These are phyloP conservation scores for Orycteropus afer DNA, from an alignment of 2,113 vertebrate species.

Conservation along the genomic window DNA sequence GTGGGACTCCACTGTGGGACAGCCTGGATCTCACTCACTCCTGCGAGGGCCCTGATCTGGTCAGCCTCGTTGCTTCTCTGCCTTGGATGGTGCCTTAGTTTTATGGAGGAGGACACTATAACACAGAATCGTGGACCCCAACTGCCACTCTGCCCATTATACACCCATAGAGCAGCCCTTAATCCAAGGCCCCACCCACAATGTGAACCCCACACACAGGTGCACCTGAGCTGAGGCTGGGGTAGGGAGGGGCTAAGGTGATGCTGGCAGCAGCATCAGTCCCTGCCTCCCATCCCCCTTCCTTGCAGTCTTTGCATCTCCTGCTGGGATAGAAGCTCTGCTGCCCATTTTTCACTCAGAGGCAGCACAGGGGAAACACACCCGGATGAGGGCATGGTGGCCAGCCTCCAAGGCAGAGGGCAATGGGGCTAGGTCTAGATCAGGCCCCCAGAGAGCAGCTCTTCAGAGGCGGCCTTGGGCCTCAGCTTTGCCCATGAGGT, in stretches of 20 bases:
- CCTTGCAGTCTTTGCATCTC: neutral
- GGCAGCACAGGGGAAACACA: neutral
- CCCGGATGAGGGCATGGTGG: no score
- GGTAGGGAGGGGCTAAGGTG: neutral
- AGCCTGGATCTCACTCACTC: neutral
- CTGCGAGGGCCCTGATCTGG: no score
- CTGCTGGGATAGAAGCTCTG: neutral
- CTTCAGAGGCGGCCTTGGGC: neutral
- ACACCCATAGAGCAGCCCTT: neutral
- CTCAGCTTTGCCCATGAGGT: no score
- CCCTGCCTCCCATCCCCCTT: no score
- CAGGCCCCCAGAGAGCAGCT: neutral
- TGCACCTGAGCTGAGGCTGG: accelerated
- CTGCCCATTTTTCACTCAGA: neutral
- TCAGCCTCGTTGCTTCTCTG: no score
- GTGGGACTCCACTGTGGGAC: neutral
- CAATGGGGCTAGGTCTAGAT: neutral
- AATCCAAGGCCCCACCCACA: neutral
- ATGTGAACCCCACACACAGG: accelerated
- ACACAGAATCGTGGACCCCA: no score
- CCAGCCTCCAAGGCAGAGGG: no score
- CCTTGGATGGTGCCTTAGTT: no score
- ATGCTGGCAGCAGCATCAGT: neutral
- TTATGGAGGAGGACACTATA: no score
- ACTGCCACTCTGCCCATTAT: neutral